Evolutionary conservation across 2,113 vertebrate genomes (phyloP).

Genomic region (Hippocampus mohnikei): DNA sequence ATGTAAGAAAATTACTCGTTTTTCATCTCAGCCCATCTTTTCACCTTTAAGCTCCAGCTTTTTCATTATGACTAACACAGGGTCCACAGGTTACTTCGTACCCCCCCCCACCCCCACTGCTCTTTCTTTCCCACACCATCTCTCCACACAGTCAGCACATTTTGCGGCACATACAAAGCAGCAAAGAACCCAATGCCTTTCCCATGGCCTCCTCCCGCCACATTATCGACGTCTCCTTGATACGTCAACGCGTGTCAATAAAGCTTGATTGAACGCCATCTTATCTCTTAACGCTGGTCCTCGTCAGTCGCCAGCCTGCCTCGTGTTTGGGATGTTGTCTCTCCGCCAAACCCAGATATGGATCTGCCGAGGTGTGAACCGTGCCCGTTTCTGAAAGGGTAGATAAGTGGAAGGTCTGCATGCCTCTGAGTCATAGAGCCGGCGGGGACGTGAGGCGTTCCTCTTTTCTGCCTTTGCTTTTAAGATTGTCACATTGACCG

Average conservation of each 20-base stretch:
- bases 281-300: slow-evolving; percentile 47
- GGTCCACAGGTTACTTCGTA: slow-evolving; percentile 25
- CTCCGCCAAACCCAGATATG: slow-evolving; percentile 58
- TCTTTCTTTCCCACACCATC: slow-evolving; percentile 19
- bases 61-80: slow-evolving; percentile 52
- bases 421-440: slow-evolving; percentile 43
- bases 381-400: slow-evolving; percentile 40
- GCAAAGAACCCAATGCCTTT: slow-evolving; percentile 23
- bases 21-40: slow-evolving; percentile 41
- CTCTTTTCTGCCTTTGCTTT: slow-evolving; percentile 43
- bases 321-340: slow-evolving; percentile 38
- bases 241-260: slow-evolving; percentile 51
- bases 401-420: slow-evolving; percentile 42
- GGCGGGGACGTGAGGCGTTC: slow-evolving; percentile 53
- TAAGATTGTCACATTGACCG: slow-evolving; percentile 57
- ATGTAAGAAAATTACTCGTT: slow-evolving; percentile 54
- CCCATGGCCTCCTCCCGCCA: slow-evolving; percentile 41
- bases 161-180: slow-evolving; percentile 45
- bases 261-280: slow-evolving; percentile 48
- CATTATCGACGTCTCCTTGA: slow-evolving; percentile 42
- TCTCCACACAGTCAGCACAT: slow-evolving; percentile 26
- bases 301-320: slow-evolving; percentile 38
- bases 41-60: slow-evolving; percentile 44
- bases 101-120: not conserved
- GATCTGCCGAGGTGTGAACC: slow-evolving; percentile 59